Base-by-base conservation (phyloP, 2,888 invertebrate genomes). In the Leptodirus hochenwartii region DNA sequence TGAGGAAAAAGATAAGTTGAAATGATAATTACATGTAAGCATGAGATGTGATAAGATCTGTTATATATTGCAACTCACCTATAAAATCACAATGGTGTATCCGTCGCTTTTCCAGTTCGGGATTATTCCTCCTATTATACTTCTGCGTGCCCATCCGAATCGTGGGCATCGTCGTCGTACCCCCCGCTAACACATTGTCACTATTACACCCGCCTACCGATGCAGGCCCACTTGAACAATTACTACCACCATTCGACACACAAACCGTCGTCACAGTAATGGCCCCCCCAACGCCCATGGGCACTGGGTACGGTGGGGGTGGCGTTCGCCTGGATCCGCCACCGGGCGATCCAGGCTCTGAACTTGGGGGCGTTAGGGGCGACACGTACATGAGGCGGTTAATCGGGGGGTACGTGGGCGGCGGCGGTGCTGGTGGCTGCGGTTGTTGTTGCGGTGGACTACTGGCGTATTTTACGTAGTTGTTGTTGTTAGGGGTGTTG, bases 71-170 rank as follows among this genome's bases (percentile, higher is more conserved):
- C 15, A 15, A 8, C n/a, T 5, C 58, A 84, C 85, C 85, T 54
- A 84, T 74, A 58, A 85, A 93, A 65, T 90, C 85, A 63, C 95
- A 95, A 58, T 85, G 90, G 54, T 95, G 93, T 46, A 93, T 90
- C 49, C 95, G 62, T 43, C 93, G 64, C 56, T 93, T 93, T 56
- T 95, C 93, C 44, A 95, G 59, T 54, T 95, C 93, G 1, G 93
- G 93, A 60, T 95, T 95, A 58, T 93, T 93, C 50, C 91, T 68
- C 41, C 93, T 65, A 62, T 93, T 93, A 61, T 87, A 91, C 50
- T 80, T 84, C 9, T 11, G 22, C 11, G 29, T 30, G 17, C 32
- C 23, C 29, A 36, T 31, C 14, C 15, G 5, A n/a, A 17, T 15
- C 12, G 31, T 15, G 13, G 37, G 29, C 44, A 20, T 8, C 20